These are phyloP conservation scores for Axis porcinus DNA, from an alignment of 2,113 vertebrate genomes.

Conservation along the genomic window DNA sequence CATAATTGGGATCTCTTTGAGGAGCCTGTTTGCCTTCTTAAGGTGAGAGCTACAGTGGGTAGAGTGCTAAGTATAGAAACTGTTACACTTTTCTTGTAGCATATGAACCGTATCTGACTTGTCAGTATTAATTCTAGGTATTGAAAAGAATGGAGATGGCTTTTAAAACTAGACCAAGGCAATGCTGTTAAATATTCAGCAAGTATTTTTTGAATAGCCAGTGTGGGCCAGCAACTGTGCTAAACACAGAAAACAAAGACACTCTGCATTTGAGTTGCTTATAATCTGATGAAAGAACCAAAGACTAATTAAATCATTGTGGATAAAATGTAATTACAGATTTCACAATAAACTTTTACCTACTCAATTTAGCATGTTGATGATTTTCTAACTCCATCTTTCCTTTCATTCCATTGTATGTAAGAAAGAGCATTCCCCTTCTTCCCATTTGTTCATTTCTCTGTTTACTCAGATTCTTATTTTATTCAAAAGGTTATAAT, in stretches of 20 bases:
- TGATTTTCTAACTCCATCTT: background rate
- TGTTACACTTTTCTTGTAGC: background rate
- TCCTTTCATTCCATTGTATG: background rate
- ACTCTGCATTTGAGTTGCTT: background rate
- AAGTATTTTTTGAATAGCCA: background rate
- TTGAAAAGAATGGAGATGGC: background rate
- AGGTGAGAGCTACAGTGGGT: background rate
- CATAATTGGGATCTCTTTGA: background rate
- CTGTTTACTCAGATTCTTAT: background rate
- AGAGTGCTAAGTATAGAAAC: background rate
- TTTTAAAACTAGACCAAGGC: background rate
- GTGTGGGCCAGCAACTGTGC: background rate
- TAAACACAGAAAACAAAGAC: background rate
- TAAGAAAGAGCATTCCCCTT: background rate
- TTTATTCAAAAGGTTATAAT: background rate
- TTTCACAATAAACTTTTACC: background rate
- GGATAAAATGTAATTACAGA: background rate
- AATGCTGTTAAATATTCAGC: background rate
- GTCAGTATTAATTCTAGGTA: background rate
- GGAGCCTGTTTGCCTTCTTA: background rate
- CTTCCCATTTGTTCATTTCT: background rate
- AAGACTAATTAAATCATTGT: background rate
- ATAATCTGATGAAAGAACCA: background rate
- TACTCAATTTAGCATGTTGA: background rate
- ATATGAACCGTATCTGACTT: background rate